A percentile compares a stretch with the other conserved stretches of the same genome.
Conservation (phyloP, 2,113 vertebrate genomes). For the Nothobranchius kuhntae region DNA sequence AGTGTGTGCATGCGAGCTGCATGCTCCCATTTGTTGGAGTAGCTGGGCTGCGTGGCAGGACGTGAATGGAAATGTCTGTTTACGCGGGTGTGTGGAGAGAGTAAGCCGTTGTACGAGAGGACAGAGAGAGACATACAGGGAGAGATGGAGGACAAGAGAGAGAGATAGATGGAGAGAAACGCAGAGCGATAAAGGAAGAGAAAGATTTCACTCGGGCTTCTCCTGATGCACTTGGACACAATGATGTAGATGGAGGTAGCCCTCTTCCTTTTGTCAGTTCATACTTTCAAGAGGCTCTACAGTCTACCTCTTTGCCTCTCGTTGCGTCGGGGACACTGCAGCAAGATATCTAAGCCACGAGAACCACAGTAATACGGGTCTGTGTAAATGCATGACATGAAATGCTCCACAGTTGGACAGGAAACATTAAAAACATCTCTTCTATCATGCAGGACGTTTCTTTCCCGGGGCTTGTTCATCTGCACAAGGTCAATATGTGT, state of each 20-base stretch:
- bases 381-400: constrained; percentile 36
- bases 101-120: constrained; percentile 64
- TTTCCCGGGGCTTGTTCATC: constrained; percentile 34
- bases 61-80: constrained; percentile 76
- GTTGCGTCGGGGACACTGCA: constrained; percentile 38
- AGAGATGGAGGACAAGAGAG: constrained; percentile 30
- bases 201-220: constrained; percentile 67
- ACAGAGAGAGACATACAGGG: constrained; percentile 27
- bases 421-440: constrained; percentile 15
- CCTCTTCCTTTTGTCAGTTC: constrained; percentile 69
- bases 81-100: constrained; percentile 67
- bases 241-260: constrained; percentile 59
- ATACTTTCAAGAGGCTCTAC: constrained; percentile 76
- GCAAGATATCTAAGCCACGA: constrained; percentile 41
- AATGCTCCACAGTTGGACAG: constrained; percentile 4
- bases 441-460: constrained; percentile 37
- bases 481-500: constrained; percentile 48
- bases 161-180: constrained; percentile 50
- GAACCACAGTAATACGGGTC: constrained; percentile 36
- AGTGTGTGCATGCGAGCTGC: constrained; percentile 75
- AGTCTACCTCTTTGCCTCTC: constrained; percentile 56
- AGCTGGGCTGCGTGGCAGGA: constrained; percentile 66
- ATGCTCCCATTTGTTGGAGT: constrained; percentile 72
- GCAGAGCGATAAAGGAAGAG: constrained; percentile 49
- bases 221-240: constrained; percentile 60